Evolutionary conservation across 2,113 vertebrate genomes (phyloP), one percentile per base, ranked within the genome.

Genomic region (Proterorhinus semilunaris): DNA sequence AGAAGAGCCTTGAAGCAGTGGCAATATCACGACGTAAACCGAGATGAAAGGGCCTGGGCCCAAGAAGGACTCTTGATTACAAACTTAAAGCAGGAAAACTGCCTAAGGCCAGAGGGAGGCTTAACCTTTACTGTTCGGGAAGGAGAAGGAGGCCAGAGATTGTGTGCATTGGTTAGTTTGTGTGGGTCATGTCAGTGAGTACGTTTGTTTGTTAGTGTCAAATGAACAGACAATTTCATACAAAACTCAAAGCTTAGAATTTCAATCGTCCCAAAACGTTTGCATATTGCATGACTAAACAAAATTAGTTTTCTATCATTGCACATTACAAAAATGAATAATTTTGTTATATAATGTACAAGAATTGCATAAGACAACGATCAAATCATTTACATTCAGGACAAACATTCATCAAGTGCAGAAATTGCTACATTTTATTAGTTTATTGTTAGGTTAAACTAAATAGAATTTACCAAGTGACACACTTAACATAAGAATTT

Each of bases 161-260:
- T 21, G 21, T 21, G 21, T 21, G 21, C 21, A 55, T 21, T 5
- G 10, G 13, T 21, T 57, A n/a, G 44, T 16, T 45, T 11, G 1
- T 72, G 65, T 80, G 83, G 66, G 80, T 88, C 74, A 90, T 82
- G 87, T 91, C 78, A 83, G 76, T 76, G 81, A 83, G 81, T 64
- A 51, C 1, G 86, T 81, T 69, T 70, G 86, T 47, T 21, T 21
- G 84, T 66, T 89, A 83, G 87, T 91, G 81, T 80, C 59, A 74
- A 66, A 12, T 36, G 66, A 78, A 66, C 66, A 71, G 66, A 0
- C 0, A 50, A 76, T 71, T 75, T 62, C 17, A 7, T 42, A 68
- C 57, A 73, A 51, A 51, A 51, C 3, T 27, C 46, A 12, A 42
- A 58, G 53, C 17, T 55, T 27, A 58, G 55, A 13, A 4, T 57